Evolutionary conservation across 2,888 invertebrate genomes (phyloP), one percentile per base, ranked within the genome.

Genomic region (Lepidocyrtinus sp.): DNA sequence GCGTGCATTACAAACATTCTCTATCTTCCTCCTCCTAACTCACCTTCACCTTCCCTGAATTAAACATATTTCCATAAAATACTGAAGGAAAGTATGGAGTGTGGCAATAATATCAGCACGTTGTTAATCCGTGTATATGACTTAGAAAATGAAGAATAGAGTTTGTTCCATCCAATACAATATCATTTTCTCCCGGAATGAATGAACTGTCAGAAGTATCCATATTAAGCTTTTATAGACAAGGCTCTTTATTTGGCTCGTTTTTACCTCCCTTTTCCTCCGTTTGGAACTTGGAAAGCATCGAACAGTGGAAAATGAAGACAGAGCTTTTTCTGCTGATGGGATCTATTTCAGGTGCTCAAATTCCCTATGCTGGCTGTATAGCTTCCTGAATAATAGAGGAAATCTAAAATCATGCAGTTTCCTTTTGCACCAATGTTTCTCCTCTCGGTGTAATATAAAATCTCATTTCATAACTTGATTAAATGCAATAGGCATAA

Each of bases 331-430:
- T 65, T 73, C 59, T 25, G 70, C 27, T 75, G 78, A 80, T 80
- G 64, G 80, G 80, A 75, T 80, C 69, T 55, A 55, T 70, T 69
- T 80, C 80, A 75, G 74, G 80, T 80, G 74, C 69, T 80, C 69
- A 55, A 75, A 69, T 80, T 75, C 78, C 72, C 72, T 64, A 55
- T 46, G 67, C n/a, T n/a, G n/a, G n/a, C n/a, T n/a, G n/a, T n/a
- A n/a, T n/a, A n/a, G n/a, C n/a, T n/a, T n/a, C 24, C 63, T 73
- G 55, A 64, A 64, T 73, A 73, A 73, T 73, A 21, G 73, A 73
- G 64, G 22, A 70, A 55, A 46, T 55, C 26, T 50, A 50, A n/a
- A n/a, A n/a, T n/a, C 68, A 24, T 50, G 50, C 46, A 17, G 22
- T 25, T 50, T 50, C 50, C 17, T 25, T 46, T 25, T 55, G 7